Evolutionary conservation across 2,888 invertebrate species (phyloP).

Genomic region (Luperina testacea): DNA sequence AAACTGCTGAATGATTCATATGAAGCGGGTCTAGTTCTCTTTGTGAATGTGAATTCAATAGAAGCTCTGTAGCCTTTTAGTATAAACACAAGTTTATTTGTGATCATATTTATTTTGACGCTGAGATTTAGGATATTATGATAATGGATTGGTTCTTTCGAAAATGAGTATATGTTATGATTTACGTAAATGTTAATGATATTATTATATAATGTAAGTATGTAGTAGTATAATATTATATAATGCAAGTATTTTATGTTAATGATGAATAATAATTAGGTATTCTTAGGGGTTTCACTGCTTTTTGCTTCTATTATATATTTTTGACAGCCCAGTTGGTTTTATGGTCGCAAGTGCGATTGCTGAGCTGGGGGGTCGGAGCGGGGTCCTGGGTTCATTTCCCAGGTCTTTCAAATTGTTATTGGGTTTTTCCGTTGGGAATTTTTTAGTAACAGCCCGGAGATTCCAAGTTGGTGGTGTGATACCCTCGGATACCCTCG

Average conservation of each 20-base stretch:
- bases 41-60: constrained; percentile 66
- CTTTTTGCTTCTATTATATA: not conserved
- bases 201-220: no score
- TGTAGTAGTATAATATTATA: no score
- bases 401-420: not conserved
- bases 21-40: constrained; percentile 49
- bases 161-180: not conserved
- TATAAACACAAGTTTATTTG: constrained; percentile 31
- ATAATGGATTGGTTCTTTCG: not conserved
- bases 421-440: not conserved
- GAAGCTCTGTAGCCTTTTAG: constrained; percentile 40
- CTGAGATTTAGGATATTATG: constrained; percentile 9
- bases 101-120: constrained; percentile 45
- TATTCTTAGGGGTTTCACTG: not conserved
- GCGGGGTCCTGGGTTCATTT: no score
- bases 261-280: not conserved
- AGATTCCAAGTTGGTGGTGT: not conserved
- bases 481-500: not conserved
- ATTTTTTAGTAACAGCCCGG: not conserved
- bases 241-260: not conserved
- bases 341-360: not conserved
- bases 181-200: no score
- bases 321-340: not conserved
- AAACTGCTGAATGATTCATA: constrained; percentile 70
- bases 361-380: not conserved